These are phyloP conservation scores for Sebastes goodei DNA, from an alignment of 2,797 vertebrate species.

Conservation along the genomic window DNA sequence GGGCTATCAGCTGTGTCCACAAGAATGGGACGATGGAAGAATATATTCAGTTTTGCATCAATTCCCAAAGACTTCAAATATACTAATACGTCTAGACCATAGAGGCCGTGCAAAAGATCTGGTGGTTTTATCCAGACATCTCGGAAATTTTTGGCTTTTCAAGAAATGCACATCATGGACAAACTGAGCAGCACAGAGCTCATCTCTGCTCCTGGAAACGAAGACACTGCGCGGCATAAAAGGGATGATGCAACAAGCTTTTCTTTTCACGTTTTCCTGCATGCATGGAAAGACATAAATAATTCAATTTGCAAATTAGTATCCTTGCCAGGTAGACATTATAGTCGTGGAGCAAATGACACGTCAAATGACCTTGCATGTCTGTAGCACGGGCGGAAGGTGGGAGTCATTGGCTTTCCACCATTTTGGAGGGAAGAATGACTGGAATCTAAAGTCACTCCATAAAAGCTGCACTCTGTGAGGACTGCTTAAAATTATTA, in stretches of 20 bases:
- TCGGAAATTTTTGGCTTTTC: conserved; percentile 6
- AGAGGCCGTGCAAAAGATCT: neutral
- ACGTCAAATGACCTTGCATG: conserved; percentile 25
- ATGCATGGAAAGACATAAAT: neutral
- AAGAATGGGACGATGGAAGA: neutral
- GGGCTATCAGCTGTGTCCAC: neutral
- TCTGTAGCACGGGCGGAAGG: conserved; percentile 64
- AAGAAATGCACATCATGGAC: neutral
- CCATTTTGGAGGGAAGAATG: conserved; percentile 58
- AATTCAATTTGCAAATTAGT: neutral
- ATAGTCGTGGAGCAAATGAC: conserved; percentile 5
- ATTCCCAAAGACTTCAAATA: neutral
- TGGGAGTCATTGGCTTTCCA: conserved; percentile 59
- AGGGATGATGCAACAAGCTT: neutral
- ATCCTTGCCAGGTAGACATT: neutral
- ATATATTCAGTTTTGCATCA: neutral
- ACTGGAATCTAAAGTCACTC: conserved; percentile 75
- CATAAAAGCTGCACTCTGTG: conserved; percentile 70
- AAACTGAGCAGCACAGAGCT: conserved; percentile 5
- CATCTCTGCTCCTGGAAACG: neutral
- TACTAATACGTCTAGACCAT: neutral
- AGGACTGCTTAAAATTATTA: conserved; percentile 73
- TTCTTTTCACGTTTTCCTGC: neutral
- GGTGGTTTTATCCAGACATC: neutral
- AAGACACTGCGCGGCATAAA: neutral